Evolutionary conservation across 1,140 invertebrate genomes (phyloP).

Genomic region (Calosoma granatense): DNA sequence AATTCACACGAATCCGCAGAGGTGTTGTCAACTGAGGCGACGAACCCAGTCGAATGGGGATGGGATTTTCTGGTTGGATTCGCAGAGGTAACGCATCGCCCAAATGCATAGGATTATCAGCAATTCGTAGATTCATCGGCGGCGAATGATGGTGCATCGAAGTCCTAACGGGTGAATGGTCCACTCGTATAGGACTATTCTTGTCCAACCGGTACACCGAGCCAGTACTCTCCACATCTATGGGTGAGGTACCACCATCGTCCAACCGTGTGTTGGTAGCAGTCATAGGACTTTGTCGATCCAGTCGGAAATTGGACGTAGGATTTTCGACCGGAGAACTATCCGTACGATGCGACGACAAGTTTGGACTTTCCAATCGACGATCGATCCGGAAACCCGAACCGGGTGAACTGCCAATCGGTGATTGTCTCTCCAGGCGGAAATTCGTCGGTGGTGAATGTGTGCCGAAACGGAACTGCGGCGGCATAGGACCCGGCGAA

Average conservation of each 20-base stretch:
- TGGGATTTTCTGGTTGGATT: conserved; percentile 26
- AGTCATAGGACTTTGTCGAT: conserved; percentile 12
- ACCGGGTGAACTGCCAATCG: background rate
- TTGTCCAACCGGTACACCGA: conserved; percentile 9
- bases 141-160: conserved; percentile 35
- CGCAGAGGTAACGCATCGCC: background rate
- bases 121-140: conserved; percentile 29
- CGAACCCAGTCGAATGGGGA: conserved; percentile 28
- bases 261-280: background rate
- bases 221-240: conserved; percentile 13
- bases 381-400: conserved; percentile 3
- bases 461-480: conserved; percentile 29
- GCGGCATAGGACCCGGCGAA: conserved; percentile 32
- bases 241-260: conserved; percentile 8
- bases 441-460: conserved; percentile 24
- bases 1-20: conserved; percentile 39
- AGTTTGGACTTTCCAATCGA: background rate
- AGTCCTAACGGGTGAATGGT: conserved; percentile 33
- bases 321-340: background rate
- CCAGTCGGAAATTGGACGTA: conserved; percentile 13
- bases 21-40: conserved; percentile 31
- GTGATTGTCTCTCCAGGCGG: background rate
- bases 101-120: conserved; percentile 15
- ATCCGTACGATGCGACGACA: background rate
- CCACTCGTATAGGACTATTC: conserved; percentile 25